phyloP scores from a whole-genome alignment of 2,888 invertebrate genomes.

The Abrostola triplasia region DNA sequence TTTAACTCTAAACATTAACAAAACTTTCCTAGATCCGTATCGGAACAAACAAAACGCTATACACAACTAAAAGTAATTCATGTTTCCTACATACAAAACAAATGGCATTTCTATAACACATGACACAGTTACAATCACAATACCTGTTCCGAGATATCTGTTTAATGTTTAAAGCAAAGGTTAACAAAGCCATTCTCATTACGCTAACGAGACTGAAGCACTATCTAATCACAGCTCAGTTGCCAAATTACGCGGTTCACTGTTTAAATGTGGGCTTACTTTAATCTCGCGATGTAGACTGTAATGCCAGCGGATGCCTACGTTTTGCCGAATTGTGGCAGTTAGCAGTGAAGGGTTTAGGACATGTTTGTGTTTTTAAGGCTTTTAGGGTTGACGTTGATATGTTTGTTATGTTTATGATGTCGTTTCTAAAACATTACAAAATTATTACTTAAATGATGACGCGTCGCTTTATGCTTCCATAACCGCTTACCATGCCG shows the following conservation, averaged over 20 bases:
- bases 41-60: not conserved
- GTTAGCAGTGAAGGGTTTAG: constrained; percentile 41
- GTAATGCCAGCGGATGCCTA: constrained; percentile 62
- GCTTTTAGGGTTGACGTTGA: constrained; percentile 13
- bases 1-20: not conserved
- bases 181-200: constrained; percentile 84
- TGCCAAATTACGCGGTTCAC: constrained; percentile 86
- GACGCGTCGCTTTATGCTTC: not conserved
- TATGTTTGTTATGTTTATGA: constrained; percentile 11
- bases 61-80: constrained; percentile 4
- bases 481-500: not conserved
- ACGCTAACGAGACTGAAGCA: constrained; percentile 83
- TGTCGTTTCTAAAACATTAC: not conserved
- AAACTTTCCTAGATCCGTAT: not conserved
- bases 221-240: constrained; percentile 86
- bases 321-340: constrained; percentile 54
- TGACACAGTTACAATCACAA: constrained; percentile 50
- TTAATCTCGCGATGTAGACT: constrained; percentile 78
- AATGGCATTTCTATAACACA: constrained; percentile 38
- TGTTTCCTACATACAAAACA: constrained; percentile 22
- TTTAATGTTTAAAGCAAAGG: constrained; percentile 75
- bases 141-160: constrained; percentile 63
- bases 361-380: constrained; percentile 22
- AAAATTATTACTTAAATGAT: not conserved
- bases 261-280: constrained; percentile 84